Conservation (phyloP, 2,888 invertebrate genomes). For the Caenorhabditis sulstoni region DNA sequence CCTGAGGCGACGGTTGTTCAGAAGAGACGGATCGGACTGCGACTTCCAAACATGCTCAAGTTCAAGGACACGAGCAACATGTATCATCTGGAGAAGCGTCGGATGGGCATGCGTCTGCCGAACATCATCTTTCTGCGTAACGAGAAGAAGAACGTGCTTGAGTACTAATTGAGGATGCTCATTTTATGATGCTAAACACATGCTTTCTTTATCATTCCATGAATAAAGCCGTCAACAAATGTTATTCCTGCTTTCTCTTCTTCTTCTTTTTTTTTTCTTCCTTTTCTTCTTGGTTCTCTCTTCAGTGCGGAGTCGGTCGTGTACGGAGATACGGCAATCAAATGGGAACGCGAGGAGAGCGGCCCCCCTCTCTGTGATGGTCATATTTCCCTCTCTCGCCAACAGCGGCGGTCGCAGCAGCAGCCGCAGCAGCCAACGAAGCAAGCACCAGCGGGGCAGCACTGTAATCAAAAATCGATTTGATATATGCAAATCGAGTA, state of each 20-base stretch:
- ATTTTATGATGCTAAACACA: too few species aligned
- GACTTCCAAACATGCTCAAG: slow-evolving; percentile 62
- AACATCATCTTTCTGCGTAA: slow-evolving; percentile 61
- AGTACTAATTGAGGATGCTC: slow-evolving; percentile 33
- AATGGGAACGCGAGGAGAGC: slow-evolving; percentile 21
- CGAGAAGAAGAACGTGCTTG: slow-evolving; percentile 56
- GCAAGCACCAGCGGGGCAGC: slow-evolving; percentile 22
- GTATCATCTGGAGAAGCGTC: slow-evolving; percentile 55
- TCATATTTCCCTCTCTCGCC: too few species aligned
- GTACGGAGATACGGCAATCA: slow-evolving; percentile 37
- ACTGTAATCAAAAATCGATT: slow-evolving; percentile 50
- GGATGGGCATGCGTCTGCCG: slow-evolving; percentile 62
- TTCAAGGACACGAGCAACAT: slow-evolving; percentile 48
- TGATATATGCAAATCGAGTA: slow-evolving; percentile 53
- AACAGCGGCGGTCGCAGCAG: not conserved
- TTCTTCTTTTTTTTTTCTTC: not conserved
- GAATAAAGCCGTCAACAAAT: slow-evolving; percentile 47
- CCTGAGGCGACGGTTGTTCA: slow-evolving; percentile 24
- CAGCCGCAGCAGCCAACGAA: slow-evolving; percentile 22
- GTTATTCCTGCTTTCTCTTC: slow-evolving; percentile 14
- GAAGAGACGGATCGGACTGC: slow-evolving; percentile 59
- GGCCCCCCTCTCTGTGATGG: slow-evolving; percentile 3
- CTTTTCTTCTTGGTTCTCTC: not conserved
- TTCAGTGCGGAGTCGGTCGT: not conserved
- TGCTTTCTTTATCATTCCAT: slow-evolving; percentile 3